Conservation (phyloP, 1,140 invertebrate genomes). For the Neuroterus valhalla region DNA sequence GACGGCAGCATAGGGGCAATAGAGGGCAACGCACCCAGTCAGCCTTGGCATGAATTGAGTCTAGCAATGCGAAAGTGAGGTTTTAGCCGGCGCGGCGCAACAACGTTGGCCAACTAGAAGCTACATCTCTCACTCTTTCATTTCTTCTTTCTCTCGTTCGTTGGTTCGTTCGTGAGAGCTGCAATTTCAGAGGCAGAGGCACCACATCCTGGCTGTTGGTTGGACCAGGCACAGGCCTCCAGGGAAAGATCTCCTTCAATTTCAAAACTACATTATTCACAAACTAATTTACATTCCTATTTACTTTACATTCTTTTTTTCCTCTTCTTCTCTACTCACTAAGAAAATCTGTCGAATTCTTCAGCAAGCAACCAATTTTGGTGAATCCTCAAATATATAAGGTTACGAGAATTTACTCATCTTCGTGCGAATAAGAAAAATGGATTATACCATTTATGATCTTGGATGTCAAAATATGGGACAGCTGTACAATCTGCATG, state of each 20-base stretch:
- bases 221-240: not conserved
- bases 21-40: constrained; percentile 75
- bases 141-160: constrained; percentile 36
- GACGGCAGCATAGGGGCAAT: constrained; percentile 72
- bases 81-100: constrained; percentile 59
- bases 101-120: constrained; percentile 55
- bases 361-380: too few relatives aligned
- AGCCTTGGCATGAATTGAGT: constrained; percentile 76
- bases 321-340: not conserved
- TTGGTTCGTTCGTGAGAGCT: constrained; percentile 12
- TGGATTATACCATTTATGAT: too few relatives aligned
- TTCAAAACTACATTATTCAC: constrained; percentile 29
- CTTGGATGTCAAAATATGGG: too few relatives aligned
- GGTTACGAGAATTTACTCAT: too few relatives aligned
- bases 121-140: constrained; percentile 32
- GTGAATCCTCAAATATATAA: too few relatives aligned
- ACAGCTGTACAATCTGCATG: too few relatives aligned
- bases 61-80: constrained; percentile 75
- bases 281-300: constrained; percentile 13
- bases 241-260: constrained; percentile 36
- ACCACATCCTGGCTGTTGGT: not conserved
- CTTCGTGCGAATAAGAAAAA: too few relatives aligned
- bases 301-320: not conserved
- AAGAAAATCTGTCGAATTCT: not conserved
- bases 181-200: constrained; percentile 34